These are phyloP conservation scores for Vanessa atalanta DNA, from an alignment of 1,140 invertebrate species.

Conservation along the genomic window DNA sequence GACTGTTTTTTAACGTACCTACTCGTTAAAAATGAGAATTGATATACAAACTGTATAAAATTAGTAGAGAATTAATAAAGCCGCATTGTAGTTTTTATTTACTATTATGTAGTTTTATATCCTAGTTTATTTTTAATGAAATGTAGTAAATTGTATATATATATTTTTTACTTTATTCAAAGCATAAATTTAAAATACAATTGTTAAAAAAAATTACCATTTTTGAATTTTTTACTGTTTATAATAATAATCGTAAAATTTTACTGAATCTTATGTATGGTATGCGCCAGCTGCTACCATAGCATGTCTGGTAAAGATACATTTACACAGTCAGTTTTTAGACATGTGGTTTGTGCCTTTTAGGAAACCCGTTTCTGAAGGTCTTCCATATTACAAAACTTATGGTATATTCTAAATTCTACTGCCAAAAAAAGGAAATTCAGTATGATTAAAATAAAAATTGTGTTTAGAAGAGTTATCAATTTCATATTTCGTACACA, in stretches of 20 bases:
- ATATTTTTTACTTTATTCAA: too few relatives aligned
- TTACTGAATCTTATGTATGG: slow-evolving; percentile 22
- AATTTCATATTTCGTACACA: too few relatives aligned
- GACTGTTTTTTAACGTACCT: too few relatives aligned
- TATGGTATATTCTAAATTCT: neutral
- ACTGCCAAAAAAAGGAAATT: neutral
- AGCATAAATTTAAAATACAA: neutral
- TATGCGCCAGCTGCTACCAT: slow-evolving; percentile 43
- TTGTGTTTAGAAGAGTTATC: neutral
- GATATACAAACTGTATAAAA: too few relatives aligned
- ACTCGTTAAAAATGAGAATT: too few relatives aligned
- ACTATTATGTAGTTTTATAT: too few relatives aligned
- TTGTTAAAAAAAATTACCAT: neutral
- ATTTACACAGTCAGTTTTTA: slow-evolving; percentile 13
- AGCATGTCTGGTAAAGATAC: slow-evolving; percentile 30
- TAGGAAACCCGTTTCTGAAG: neutral
- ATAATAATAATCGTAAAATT: slow-evolving; percentile 5
- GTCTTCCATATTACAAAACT: neutral
- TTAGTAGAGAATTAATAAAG: too few relatives aligned
- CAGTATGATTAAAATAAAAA: neutral
- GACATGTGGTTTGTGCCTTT: neutral
- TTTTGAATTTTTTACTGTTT: neutral
- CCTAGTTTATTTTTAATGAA: too few relatives aligned
- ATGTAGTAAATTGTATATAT: too few relatives aligned
- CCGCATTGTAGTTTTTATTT: too few relatives aligned